Conservation (phyloP, 2,113 vertebrate species). For the Odontophorus gujanensis region DNA sequence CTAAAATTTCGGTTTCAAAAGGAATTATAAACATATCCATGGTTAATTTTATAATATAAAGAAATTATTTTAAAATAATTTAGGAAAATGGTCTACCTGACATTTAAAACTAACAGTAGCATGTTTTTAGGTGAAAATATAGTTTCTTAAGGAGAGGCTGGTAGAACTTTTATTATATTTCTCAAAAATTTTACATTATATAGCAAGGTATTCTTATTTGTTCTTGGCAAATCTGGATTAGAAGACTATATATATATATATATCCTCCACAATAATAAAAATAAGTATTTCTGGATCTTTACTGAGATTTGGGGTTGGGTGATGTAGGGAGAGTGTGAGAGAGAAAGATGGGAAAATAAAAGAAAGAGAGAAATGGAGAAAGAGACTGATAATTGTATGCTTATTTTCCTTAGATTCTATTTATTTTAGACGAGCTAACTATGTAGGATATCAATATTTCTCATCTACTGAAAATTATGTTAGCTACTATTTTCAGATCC, state of each 20-base stretch:
- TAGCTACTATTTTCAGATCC: neutral
- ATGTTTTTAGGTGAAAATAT: neutral
- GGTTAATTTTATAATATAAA: neutral
- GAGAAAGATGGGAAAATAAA: neutral
- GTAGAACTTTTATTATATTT: neutral
- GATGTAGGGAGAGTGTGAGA: neutral
- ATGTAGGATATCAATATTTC: neutral
- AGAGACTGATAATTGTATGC: neutral
- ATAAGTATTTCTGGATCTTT: neutral
- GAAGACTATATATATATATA: neutral
- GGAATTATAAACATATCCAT: neutral
- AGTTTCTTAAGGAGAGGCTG: neutral
- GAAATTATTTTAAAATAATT: fast-evolving
- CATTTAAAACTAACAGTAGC: fast-evolving
- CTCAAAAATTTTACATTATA: neutral
- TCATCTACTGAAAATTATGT: neutral
- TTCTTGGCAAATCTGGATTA: neutral
- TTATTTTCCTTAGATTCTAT: neutral
- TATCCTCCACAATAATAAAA: neutral
- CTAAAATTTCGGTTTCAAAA: neutral
- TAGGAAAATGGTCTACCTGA: neutral
- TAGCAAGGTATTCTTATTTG: neutral
- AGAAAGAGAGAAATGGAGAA: neutral
- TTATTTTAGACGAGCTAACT: neutral
- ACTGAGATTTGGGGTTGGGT: fast-evolving